Evolutionary conservation across 2,113 vertebrate genomes (phyloP), one percentile per base, ranked within the genome.

Genomic region (Paraplagusia blochii): DNA sequence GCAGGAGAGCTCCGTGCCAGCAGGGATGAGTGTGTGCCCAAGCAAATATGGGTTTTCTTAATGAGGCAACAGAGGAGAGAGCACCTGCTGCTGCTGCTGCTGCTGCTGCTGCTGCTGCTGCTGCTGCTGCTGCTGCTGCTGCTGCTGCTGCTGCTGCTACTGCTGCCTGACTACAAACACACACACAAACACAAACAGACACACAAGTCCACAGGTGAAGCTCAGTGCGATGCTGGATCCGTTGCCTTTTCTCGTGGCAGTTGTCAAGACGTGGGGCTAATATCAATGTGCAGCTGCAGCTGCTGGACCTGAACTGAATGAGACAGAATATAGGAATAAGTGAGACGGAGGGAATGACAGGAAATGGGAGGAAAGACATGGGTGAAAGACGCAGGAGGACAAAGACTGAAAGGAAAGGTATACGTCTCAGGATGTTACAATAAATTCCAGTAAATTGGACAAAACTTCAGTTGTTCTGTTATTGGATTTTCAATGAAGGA

Each of bases 31-130:
- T 57, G 46, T 57, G 46, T 52, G 55, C 63, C 79, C 61, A 49
- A 77, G 71, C 71, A 82, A 82, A 85, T 82, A 76, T 74, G 76
- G 69, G 63, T 77, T 80, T 84, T 79, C 61, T 56, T 81, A 84
- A 84, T 82, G 77, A 85, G 77, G 75, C 72, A 70, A 58, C 72
- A 54, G 67, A 48, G 65, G 45, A 33, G 45, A 33, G 34, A 53
- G 59, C 50, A 79, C 77, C 65, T 82, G 74, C 63, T 72, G 38
- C n/a, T n/a, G n/a, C n/a, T n/a, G n/a, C 65, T 82, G 74, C 63
- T 72, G 38, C 65, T 82, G 74, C 63, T 72, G 38, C 65, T 82
- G 74, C 63, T 72, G 38, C 65, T 82, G 74, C 63, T 72, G 38
- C 65, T 82, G 74, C 63, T 72, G 38, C 65, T 82, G 74, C 63